These are phyloP conservation scores for Orthochromis indermauri DNA, from an alignment of 2,113 vertebrate species.

Conservation along the genomic window DNA sequence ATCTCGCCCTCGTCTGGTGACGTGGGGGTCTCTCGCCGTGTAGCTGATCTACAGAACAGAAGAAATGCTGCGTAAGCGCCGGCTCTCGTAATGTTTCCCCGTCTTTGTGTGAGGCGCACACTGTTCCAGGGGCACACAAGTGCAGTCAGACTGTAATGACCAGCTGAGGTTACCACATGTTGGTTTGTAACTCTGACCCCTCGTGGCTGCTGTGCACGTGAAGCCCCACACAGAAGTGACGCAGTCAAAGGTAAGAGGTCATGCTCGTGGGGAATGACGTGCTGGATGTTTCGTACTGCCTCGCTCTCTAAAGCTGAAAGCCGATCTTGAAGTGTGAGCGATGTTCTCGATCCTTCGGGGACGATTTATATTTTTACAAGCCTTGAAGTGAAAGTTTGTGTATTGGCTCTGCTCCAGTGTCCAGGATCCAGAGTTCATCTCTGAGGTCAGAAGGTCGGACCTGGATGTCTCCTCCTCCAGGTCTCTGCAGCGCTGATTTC, in stretches of 20 bases:
- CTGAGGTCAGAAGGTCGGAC: not conserved
- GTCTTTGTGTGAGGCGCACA: not conserved
- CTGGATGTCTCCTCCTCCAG: not conserved
- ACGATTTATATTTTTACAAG: not conserved
- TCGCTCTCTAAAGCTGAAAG: not conserved
- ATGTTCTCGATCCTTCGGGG: not conserved
- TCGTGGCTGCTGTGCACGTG: not conserved
- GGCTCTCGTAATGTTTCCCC: not conserved
- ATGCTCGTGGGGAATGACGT: not conserved
- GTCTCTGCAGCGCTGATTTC: not conserved
- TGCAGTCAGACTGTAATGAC: not conserved
- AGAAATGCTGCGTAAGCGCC: not conserved
- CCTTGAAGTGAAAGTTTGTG: not conserved
- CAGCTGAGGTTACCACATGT: not conserved
- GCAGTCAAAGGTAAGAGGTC: not conserved
- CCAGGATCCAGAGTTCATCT: not conserved
- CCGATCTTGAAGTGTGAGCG: not conserved
- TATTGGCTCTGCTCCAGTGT: not conserved
- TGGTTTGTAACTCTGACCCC: not conserved
- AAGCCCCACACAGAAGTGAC: not conserved
- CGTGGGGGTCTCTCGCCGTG: not conserved
- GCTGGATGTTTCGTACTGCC: not conserved
- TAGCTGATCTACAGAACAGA: accelerated
- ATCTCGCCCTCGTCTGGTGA: not conserved
- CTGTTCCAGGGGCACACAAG: too few species aligned